Conservation (phyloP, 2,113 vertebrate species). For the Melanerpes formicivorus region DNA sequence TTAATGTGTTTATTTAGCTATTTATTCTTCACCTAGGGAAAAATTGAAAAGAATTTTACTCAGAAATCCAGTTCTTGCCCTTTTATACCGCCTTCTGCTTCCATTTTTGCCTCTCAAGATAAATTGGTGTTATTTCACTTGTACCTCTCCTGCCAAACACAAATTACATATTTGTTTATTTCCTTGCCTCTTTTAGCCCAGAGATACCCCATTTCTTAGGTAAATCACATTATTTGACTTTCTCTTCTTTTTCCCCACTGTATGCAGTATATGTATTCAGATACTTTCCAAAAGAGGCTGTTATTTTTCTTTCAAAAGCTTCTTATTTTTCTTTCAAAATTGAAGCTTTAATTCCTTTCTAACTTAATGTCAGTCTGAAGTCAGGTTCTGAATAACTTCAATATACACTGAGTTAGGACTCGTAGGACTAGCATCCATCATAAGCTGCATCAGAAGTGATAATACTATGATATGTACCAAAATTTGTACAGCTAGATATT, state of each 20-base stretch:
- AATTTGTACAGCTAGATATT: background rate
- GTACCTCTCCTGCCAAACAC: background rate
- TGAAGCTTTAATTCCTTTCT: background rate
- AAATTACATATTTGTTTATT: slow-evolving; percentile 34
- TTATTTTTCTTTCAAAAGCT: background rate
- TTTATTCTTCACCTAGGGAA: slow-evolving; percentile 12
- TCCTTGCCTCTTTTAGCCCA: background rate
- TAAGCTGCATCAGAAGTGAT: background rate
- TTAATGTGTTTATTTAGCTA: background rate
- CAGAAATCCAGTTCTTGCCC: background rate
- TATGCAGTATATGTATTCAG: background rate
- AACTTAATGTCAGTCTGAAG: background rate
- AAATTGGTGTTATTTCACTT: slow-evolving; percentile 37
- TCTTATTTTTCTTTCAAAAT: background rate
- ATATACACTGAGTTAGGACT: background rate
- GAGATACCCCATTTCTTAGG: background rate
- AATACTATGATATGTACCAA: background rate
- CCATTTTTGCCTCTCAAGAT: slow-evolving; percentile 15
- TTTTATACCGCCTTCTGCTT: background rate
- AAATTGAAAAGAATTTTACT: background rate
- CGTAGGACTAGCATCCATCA: background rate
- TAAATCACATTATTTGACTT: background rate
- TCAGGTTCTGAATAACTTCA: background rate
- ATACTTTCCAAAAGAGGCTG: background rate
- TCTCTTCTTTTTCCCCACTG: background rate